These are phyloP conservation scores for Philypnodon macrostomus DNA, from an alignment of 2,797 vertebrate genomes.

Conservation along the genomic window DNA sequence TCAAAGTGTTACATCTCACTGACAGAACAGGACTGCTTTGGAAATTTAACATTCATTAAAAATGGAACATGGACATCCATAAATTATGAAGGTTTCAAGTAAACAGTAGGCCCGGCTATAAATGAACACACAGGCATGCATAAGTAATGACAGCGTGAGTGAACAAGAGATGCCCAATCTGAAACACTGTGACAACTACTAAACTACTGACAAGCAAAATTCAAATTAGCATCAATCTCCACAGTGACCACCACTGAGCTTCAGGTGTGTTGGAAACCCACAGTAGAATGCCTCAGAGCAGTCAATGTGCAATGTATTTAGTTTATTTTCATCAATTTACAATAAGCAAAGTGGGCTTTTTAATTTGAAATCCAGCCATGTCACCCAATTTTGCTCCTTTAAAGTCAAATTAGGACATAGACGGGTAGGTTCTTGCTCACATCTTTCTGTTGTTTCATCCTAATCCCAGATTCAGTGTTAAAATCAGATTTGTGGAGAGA, in stretches of 20 bases:
- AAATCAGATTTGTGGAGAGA: too few relatives aligned
- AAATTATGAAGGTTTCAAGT: constrained; percentile 70
- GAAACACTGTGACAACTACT: constrained; percentile 65
- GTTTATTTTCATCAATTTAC: too few relatives aligned
- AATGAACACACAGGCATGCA: constrained; percentile 62
- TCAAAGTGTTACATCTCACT: constrained; percentile 46
- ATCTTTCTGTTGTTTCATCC: too few relatives aligned
- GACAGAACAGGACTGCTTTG: constrained; percentile 51
- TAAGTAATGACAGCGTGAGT: constrained; percentile 67
- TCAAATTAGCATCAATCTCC: constrained; percentile 75
- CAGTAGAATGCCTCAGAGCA: too few relatives aligned
- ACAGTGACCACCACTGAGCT: constrained; percentile 58
- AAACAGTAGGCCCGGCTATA: constrained; percentile 61
- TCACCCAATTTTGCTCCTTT: too few relatives aligned
- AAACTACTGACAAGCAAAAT: constrained; percentile 77
- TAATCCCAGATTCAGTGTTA: too few relatives aligned
- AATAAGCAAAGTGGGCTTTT: too few relatives aligned
- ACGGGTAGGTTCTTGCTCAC: too few relatives aligned
- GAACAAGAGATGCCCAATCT: constrained; percentile 53
- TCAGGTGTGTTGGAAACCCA: constrained; percentile 70
- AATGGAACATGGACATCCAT: constrained; percentile 65
- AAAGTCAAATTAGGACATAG: too few relatives aligned
- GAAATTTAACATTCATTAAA: constrained; percentile 69
- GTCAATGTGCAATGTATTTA: too few relatives aligned
- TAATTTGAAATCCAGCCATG: too few relatives aligned